Evolutionary conservation across 2,797 vertebrate genomes (phyloP), one percentile per base, ranked within the genome.

Genomic region (Lithobates sylvaticus): DNA sequence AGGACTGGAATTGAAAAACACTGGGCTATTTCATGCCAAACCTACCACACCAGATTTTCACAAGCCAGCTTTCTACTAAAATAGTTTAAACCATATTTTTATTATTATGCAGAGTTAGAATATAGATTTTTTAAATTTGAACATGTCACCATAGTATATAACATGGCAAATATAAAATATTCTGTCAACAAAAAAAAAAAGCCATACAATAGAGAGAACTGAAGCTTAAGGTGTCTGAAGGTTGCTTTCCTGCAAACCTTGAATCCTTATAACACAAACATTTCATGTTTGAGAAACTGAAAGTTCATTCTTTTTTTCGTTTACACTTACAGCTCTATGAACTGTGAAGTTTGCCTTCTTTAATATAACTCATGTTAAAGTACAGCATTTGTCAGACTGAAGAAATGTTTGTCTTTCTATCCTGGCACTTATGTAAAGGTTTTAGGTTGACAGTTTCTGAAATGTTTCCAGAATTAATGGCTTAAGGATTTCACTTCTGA

Each of bases 381-480:
- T 44, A 64, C 64, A 16, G 26, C 36, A 71, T 71, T 39, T 65
- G 32, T 73, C 64, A 72, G 42, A 76, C 29, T 68, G 36, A 34
- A 50, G 27, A 47, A 47, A 42, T 67, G 34, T 72, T 78, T 79
- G 76, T 84, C 68, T 84, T 84, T 84, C 23, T 26, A 65, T 73
- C 67, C 44, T 12, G 26, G 29, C 76, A 71, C 67, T 78, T 72
- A 78, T 64, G 15, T 71, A 69, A 84, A 70, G 64, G 44, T 70
- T 78, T 44, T 34, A 73, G 76, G 70, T 18, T 74, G 76, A 54
- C 76, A 74, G 54, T 71, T 61, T 79, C 61, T 61, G 54, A 67
- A 85, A 79, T 68, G 29, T 72, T 44, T 67, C 69, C 65, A 61
- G 58, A 85, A 74, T 85, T 73, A 72, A 73, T 74, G 71, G 54